Evolutionary conservation across 2,888 invertebrate genomes (phyloP), one percentile per base, ranked within the genome.

Genomic region (Tetranychus piercei): DNA sequence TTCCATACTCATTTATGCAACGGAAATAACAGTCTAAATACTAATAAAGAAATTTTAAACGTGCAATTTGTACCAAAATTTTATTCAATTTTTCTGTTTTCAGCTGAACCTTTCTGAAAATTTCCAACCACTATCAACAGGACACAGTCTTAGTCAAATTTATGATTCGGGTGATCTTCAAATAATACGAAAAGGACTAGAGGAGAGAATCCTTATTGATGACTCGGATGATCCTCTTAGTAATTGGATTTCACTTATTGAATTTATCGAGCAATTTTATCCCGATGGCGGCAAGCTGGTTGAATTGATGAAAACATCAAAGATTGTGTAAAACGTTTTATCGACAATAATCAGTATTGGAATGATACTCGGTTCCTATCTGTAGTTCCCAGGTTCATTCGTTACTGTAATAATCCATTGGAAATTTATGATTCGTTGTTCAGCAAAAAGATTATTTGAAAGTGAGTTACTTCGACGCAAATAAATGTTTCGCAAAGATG

Each of bases 11-110:
- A 0, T 90, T 91, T 80, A 87, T 97, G 74, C 97, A 99, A 83
- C 86, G 85, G 44, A 88, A 90, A 79, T 95, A 97, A 81, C 99
- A 97, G 97, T n/a, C n/a, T n/a, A n/a, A n/a, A n/a, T n/a, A n/a
- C n/a, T n/a, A n/a, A n/a, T n/a, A n/a, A n/a, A n/a, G n/a, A n/a
- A n/a, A n/a, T n/a, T n/a, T n/a, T n/a, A n/a, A n/a, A n/a, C n/a
- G n/a, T n/a, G n/a, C n/a, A n/a, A 65, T 65, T n/a, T 65, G 65
- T 65, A 65, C 18, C 65, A 65, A 65, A 65, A 65, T 65, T 65
- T 65, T 65, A n/a, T n/a, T 6, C n/a, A n/a, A n/a, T n/a, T n/a
- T 65, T 65, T n/a, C 18, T n/a, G 15, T 15, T 65, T 6, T 65
- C 65, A 15, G n/a, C 18, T 6, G 65, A 65, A n/a, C n/a, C n/a